Percentiles rank a stretch among this genome's conserved stretches.
These are phyloP conservation scores for Sesia bembeciformis DNA, from an alignment of 2,888 invertebrate genomes.

Conservation along the genomic window DNA sequence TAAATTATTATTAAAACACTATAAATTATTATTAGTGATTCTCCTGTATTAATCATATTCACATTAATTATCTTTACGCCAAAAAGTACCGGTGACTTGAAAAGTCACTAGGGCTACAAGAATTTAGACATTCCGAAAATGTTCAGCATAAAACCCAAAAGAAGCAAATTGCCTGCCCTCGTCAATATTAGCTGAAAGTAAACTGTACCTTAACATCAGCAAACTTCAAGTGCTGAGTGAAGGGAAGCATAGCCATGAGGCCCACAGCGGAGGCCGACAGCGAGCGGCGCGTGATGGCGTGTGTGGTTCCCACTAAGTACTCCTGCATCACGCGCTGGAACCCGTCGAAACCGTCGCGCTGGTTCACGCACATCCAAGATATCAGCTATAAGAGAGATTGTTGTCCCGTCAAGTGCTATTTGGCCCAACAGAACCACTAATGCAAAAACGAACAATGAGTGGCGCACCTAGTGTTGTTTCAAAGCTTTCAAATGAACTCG, in stretches of 20 bases:
- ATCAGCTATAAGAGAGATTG: slow-evolving; percentile 60
- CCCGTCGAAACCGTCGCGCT: slow-evolving; percentile 50
- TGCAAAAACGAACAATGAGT: no score
- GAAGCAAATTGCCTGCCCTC: neutral
- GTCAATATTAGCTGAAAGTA: slow-evolving; percentile 12
- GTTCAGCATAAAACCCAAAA: no score
- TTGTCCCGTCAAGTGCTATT: no score
- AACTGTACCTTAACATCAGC: slow-evolving; percentile 74
- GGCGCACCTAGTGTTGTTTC: neutral
- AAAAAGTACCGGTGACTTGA: no score
- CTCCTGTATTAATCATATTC: no score
- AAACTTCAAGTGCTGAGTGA: slow-evolving; percentile 78
- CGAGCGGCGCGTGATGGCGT: slow-evolving; percentile 80
- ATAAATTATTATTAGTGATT: no score
- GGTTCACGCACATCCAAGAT: slow-evolving; percentile 64
- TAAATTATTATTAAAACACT: no score
- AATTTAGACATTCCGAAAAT: no score
- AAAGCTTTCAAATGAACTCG: neutral
- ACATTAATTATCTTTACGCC: no score
- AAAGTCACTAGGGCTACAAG: no score
- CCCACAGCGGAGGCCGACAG: slow-evolving; percentile 81
- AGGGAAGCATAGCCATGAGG: slow-evolving; percentile 80
- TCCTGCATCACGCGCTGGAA: slow-evolving; percentile 84
- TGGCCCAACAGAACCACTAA: no score
- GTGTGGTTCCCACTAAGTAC: slow-evolving; percentile 84